A percentile compares a stretch with the other conserved stretches of the same genome.
Evolutionary conservation across 2,113 vertebrate genomes (phyloP).

Genomic region (Mixornis gularis): DNA sequence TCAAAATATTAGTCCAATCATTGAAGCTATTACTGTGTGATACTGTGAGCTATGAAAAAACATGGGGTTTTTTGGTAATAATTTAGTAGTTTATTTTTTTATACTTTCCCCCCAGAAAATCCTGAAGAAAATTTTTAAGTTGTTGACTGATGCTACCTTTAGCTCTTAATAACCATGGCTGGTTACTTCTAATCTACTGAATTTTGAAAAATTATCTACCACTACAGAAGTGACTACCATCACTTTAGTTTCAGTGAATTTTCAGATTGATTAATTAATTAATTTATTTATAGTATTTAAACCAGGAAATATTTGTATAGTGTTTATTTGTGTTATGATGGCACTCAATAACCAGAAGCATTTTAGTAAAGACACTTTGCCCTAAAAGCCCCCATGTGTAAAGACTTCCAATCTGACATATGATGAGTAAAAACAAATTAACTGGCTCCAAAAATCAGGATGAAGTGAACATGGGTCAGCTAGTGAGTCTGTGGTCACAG

Average conservation of each 20-base stretch:
- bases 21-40: neutral
- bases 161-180: neutral
- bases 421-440: neutral
- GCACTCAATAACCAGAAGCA: neutral
- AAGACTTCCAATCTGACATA: neutral
- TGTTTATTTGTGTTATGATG: neutral
- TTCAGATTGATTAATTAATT: neutral
- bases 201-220: neutral
- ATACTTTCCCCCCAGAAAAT: neutral
- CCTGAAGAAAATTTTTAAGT: neutral
- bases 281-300: neutral
- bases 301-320: neutral
- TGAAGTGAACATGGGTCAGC: neutral
- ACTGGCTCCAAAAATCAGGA: neutral
- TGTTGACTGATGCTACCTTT: neutral
- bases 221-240: neutral
- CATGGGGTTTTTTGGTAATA: no score
- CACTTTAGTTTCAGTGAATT: neutral
- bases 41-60: neutral
- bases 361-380: neutral
- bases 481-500: neutral
- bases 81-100: neutral
- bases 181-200: neutral
- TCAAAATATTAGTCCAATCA: neutral
- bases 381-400: rapidly evolving